Conservation (phyloP, 1,140 invertebrate genomes). For the Thaumetopoea pityocampa region DNA sequence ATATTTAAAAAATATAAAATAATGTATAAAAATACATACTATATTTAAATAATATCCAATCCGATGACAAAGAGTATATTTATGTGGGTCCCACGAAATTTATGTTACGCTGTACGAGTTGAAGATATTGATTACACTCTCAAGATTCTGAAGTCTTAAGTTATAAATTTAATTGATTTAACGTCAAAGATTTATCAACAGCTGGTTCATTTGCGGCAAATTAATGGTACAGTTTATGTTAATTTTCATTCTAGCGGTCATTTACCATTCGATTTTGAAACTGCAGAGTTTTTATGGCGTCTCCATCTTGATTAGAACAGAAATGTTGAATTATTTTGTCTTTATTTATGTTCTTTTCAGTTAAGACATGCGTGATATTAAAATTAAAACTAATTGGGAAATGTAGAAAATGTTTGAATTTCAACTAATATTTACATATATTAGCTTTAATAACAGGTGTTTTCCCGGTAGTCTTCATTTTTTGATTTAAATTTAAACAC, state of each 20-base stretch:
- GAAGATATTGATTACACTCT: slow-evolving; percentile 28
- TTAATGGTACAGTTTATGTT: slow-evolving; percentile 19
- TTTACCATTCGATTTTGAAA: slow-evolving; percentile 13
- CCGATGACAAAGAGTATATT: slow-evolving; percentile 28
- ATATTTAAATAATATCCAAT: slow-evolving; percentile 9
- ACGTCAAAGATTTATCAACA: slow-evolving; percentile 17
- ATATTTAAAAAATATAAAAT: too few relatives aligned
- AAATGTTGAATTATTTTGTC: slow-evolving; percentile 2
- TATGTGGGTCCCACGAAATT: slow-evolving; percentile 28
- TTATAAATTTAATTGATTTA: slow-evolving; percentile 30
- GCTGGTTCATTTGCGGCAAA: slow-evolving; percentile 14
- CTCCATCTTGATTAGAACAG: slow-evolving; percentile 7
- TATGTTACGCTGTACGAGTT: slow-evolving; percentile 16
- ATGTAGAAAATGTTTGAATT: too few relatives aligned
- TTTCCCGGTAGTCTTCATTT: too few relatives aligned
- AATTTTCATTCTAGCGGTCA: slow-evolving; percentile 5
- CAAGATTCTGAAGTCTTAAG: slow-evolving; percentile 19
- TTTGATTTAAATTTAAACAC: too few relatives aligned
- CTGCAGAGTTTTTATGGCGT: slow-evolving; percentile 4
- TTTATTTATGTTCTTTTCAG: slow-evolving; percentile 1
- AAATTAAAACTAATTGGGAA: too few relatives aligned
- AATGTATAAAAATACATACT: neutral
- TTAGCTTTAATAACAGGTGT: too few relatives aligned
- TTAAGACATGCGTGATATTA: too few relatives aligned
- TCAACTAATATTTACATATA: too few relatives aligned